Base-by-base conservation (phyloP, 2,113 vertebrate genomes). In the Nothoprocta pentlandii region DNA sequence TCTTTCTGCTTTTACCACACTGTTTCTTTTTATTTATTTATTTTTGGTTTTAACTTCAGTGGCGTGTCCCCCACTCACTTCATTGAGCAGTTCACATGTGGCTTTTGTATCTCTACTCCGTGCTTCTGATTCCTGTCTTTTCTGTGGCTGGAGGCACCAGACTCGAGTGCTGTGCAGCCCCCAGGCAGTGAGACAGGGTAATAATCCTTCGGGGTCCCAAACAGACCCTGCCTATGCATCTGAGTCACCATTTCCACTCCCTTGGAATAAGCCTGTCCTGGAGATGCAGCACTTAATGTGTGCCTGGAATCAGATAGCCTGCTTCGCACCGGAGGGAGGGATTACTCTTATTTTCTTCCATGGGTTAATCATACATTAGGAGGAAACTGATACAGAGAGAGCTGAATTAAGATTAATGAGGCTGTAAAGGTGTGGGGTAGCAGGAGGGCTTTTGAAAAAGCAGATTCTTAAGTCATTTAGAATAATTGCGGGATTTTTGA, bases 331-430 rank as follows among this genome's bases (percentile, higher is more conserved):
- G 80, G 85, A 86, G 90, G 69, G 41, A 71, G 71, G 93, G 49
- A 25, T 80, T 75, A 51, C 51, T 91, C 49, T n/a, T 78, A 2
- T 0, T 83, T 74, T 62, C 44, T 67, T 82, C 42, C 80, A 68
- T 90, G 63, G n/a, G 59, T 70, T 90, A 85, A 46, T 70, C 56
- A 34, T 91, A n/a, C 61, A 6, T 80, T 59, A 83, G n/a, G 44
- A 71, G 71, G 46, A 88, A 84, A 47, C 46, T 86, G 93, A 88
- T 94, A 83, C 61, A 16, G 41, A 32, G 61, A 88, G 76, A 90
- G 49, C n/a, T 70, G 59, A 83, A 70, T 93, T 93, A 88, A 86
- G 44, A 66, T 86, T 69, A 93, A 94, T 93, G 91, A 92, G 80
- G 49, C 67, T 83, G 68, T 49, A 11, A 80, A 58, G 67, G 41